Evolutionary conservation across 1,140 invertebrate genomes (phyloP).

Genomic region (Reticulitermes speratus): DNA sequence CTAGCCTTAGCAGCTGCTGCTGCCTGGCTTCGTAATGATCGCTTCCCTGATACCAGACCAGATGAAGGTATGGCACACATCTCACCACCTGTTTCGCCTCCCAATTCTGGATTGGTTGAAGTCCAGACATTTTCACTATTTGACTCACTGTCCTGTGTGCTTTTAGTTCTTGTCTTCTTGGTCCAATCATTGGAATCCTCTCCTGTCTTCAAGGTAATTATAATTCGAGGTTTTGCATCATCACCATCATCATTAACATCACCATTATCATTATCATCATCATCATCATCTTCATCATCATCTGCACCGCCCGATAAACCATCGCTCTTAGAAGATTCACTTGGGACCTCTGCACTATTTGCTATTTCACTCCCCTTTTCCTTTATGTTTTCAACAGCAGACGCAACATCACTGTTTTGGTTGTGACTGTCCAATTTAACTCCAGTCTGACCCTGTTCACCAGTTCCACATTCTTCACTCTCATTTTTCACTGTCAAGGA

Average conservation of each 20-base stretch:
- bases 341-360: conserved; percentile 35
- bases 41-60: conserved; percentile 28
- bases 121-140: conserved; percentile 31
- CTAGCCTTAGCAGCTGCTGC: conserved; percentile 41
- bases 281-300: conserved; percentile 45
- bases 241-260: conserved; percentile 33
- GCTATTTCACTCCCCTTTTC: conserved; percentile 36
- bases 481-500: conserved; percentile 20
- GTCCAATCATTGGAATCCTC: conserved; percentile 50
- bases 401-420: background rate
- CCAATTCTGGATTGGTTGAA: conserved; percentile 20
- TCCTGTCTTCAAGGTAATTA: conserved; percentile 50
- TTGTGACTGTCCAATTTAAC: background rate
- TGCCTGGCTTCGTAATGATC: conserved; percentile 37
- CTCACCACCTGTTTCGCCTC: background rate
- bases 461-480: conserved; percentile 23
- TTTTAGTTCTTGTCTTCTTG: conserved; percentile 49
- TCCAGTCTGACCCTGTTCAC: conserved; percentile 25
- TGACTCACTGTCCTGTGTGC: background rate
- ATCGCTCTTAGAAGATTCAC: background rate
- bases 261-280: conserved; percentile 40
- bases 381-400: background rate
- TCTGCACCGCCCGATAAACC: background rate
- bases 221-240: conserved; percentile 46
- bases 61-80: background rate